phyloP scores from a whole-genome alignment of 2,888 invertebrate genomes.

The Chirona hameri region DNA sequence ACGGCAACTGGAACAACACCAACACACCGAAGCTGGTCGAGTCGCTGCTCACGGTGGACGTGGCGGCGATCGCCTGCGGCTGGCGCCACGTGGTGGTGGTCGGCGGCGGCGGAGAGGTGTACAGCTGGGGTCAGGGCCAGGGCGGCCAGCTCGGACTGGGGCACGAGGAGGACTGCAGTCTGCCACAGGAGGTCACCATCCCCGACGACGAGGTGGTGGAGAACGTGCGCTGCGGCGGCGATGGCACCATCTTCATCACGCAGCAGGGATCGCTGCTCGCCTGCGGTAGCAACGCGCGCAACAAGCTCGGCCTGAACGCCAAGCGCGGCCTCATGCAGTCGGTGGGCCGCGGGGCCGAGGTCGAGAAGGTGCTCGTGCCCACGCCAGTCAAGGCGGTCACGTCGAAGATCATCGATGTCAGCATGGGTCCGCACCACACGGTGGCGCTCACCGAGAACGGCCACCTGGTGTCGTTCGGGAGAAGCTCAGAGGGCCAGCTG shows the following conservation, averaged over 20 bases:
- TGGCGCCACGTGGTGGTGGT: conserved; percentile 61
- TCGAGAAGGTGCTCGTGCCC: conserved; percentile 49
- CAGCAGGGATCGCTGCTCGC: conserved; percentile 59
- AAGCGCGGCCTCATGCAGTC: conserved; percentile 35
- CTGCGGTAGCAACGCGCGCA: conserved; percentile 57
- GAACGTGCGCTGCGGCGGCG: conserved; percentile 58
- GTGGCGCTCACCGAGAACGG: conserved; percentile 61
- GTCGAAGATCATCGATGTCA: conserved; percentile 56
- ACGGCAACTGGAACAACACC: conserved; percentile 56
- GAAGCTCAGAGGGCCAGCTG: conserved; percentile 61
- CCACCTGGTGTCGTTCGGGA: conserved; percentile 61
- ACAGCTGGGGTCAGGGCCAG: conserved; percentile 62
- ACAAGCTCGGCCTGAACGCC: conserved; percentile 41
- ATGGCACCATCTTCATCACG: conserved; percentile 60
- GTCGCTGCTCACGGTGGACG: conserved; percentile 56
- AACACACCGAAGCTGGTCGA: conserved; percentile 59
- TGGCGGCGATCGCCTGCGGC: conserved; percentile 59
- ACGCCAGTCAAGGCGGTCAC: conserved; percentile 53
- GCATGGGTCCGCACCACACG: conserved; percentile 60
- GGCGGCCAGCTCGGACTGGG: conserved; percentile 61
- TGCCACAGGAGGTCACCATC: conserved; percentile 50
- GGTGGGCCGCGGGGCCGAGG: conserved; percentile 42
- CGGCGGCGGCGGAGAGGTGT: conserved; percentile 59
- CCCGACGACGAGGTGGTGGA: conserved; percentile 52
- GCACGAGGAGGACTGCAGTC: conserved; percentile 52